phyloP scores from a whole-genome alignment of 2,797 vertebrate genomes.

The Lophotriccus pileatus region DNA sequence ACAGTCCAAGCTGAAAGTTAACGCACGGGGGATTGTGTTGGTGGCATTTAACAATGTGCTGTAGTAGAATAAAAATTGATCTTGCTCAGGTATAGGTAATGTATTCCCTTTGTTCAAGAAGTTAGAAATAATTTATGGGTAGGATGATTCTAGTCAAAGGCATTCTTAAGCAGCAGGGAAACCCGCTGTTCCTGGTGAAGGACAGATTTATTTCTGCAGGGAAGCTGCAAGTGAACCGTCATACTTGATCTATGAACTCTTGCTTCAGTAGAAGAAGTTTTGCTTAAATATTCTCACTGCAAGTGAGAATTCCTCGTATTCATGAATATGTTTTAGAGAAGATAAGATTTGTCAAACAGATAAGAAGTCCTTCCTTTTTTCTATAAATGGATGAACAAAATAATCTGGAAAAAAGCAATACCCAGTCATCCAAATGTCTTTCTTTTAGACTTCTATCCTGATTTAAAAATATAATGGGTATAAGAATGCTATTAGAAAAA shows the following conservation, averaged over 20 bases:
- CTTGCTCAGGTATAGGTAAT: not conserved
- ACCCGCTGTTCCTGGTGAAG: not conserved
- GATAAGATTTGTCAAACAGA: not conserved
- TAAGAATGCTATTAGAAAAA: not conserved
- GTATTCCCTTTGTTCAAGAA: not conserved
- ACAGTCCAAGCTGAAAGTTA: not conserved
- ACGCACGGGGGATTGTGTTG: not conserved
- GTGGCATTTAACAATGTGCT: not conserved
- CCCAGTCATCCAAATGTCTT: not conserved
- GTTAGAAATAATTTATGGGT: not conserved
- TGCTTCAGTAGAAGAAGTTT: not conserved
- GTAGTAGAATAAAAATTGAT: not conserved
- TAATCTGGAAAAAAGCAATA: not conserved
- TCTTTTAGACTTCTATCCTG: not conserved
- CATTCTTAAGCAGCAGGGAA: not conserved
- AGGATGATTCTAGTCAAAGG: not conserved
- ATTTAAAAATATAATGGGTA: not conserved
- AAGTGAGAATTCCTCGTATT: not conserved
- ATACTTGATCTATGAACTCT: not conserved
- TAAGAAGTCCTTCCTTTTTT: not conserved
- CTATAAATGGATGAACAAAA: not conserved
- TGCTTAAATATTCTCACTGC: not conserved
- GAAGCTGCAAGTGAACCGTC: not conserved
- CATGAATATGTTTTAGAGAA: not conserved
- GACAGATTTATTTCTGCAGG: not conserved